phyloP scores from a whole-genome alignment of 2,797 vertebrate genomes.

The Bradypodion pumilum region DNA sequence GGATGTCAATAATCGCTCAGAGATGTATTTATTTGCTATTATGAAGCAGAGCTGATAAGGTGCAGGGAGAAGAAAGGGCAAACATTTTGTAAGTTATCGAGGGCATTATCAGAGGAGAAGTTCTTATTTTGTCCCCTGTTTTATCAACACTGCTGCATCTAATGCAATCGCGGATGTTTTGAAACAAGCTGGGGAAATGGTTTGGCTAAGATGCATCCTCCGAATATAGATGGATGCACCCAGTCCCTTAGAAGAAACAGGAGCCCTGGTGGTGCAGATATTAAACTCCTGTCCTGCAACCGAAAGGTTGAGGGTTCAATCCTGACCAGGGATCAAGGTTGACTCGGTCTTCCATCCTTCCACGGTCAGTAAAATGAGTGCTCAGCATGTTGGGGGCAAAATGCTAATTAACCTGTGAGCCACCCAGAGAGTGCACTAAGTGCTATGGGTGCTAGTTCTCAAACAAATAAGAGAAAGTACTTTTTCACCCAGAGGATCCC shows the following conservation, averaged over 20 bases:
- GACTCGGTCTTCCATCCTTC: no score
- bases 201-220: background rate
- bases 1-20: conserved; percentile 32
- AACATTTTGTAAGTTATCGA: conserved; percentile 43
- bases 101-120: conserved; percentile 32
- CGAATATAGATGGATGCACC: background rate
- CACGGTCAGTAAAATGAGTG: no score
- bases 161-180: background rate
- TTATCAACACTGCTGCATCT: background rate
- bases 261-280: no score
- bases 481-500: no score
- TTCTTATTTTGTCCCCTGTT: background rate
- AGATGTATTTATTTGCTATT: conserved; percentile 52
- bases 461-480: no score
- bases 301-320: no score
- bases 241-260: background rate
- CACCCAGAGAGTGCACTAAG: no score
- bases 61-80: background rate
- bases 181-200: background rate
- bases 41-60: conserved; percentile 49
- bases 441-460: no score
- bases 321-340: no score
- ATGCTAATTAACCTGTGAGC: no score
- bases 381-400: no score
- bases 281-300: no score